Conservation (phyloP, 2,888 invertebrate species). For the Dasypolia templi region DNA sequence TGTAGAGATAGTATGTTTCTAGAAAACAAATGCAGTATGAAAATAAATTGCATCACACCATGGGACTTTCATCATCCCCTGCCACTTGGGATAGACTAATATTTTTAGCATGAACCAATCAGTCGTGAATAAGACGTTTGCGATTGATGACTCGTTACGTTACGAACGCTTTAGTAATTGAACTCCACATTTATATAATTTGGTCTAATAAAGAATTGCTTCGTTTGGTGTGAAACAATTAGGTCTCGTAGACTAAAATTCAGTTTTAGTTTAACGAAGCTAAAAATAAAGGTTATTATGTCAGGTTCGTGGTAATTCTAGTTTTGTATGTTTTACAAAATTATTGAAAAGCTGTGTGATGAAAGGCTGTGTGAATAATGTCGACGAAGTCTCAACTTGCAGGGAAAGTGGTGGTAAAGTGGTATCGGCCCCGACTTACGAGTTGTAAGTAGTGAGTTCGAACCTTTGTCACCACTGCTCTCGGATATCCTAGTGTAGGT, state of each 20-base stretch:
- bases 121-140: conserved; percentile 32
- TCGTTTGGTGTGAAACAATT: conserved; percentile 47
- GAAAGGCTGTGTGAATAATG: conserved; percentile 19
- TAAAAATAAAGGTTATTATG: conserved; percentile 40
- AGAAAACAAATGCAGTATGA: no score
- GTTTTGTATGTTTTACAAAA: conserved; percentile 16
- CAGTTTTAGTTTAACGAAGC: conserved; percentile 12
- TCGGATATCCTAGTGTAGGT: no score
- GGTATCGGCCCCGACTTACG: no score
- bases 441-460: no score
- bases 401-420: no score
- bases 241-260: conserved; percentile 9
- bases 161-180: conserved; percentile 36
- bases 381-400: not conserved
- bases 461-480: not conserved
- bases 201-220: conserved; percentile 31
- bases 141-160: conserved; percentile 26
- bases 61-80: no score
- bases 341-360: conserved; percentile 9
- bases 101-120: conserved; percentile 23
- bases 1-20: no score
- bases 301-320: conserved; percentile 21
- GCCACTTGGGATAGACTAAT: no score
- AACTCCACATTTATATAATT: conserved; percentile 42
- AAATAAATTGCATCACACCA: no score